Conservation (phyloP, 2,113 vertebrate genomes). For the Festucalex cinctus region DNA sequence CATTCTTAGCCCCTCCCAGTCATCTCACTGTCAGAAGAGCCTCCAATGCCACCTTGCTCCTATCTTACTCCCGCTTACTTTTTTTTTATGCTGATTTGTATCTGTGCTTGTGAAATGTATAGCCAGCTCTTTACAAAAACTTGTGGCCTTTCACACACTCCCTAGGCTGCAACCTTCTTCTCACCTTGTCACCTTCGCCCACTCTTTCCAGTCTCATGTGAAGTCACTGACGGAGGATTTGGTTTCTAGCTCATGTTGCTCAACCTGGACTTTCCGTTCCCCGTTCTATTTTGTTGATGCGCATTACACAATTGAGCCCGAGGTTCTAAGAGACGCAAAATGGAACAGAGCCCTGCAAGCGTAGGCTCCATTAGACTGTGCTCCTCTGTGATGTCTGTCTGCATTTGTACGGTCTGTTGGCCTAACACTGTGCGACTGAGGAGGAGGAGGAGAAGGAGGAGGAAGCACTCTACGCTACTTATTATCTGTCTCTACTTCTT, state of each 20-base stretch:
- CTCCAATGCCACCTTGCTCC: slow-evolving; percentile 22
- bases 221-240: background rate
- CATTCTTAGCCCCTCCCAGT: slow-evolving; percentile 52
- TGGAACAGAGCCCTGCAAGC: slow-evolving; percentile 43
- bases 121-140: slow-evolving; percentile 51
- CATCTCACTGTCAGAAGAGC: slow-evolving; percentile 62
- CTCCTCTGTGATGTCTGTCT: slow-evolving; percentile 26
- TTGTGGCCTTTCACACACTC: slow-evolving; percentile 64
- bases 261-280: slow-evolving; percentile 15
- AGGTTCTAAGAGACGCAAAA: slow-evolving; percentile 38
- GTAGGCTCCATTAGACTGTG: slow-evolving; percentile 39
- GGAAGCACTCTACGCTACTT: slow-evolving; percentile 36
- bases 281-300: slow-evolving; percentile 7
- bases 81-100: slow-evolving; percentile 63
- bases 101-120: slow-evolving; percentile 70
- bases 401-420: slow-evolving; percentile 48
- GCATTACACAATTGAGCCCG: slow-evolving; percentile 8
- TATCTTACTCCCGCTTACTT: slow-evolving; percentile 14
- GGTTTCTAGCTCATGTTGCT: slow-evolving; percentile 4
- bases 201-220: background rate
- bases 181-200: background rate
- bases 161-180: slow-evolving; percentile 44
- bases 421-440: slow-evolving; percentile 49
- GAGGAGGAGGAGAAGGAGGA: slow-evolving; percentile 16
- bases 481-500: slow-evolving; percentile 33